Conservation (phyloP, 2,888 invertebrate species). For the Drosophila recens region DNA sequence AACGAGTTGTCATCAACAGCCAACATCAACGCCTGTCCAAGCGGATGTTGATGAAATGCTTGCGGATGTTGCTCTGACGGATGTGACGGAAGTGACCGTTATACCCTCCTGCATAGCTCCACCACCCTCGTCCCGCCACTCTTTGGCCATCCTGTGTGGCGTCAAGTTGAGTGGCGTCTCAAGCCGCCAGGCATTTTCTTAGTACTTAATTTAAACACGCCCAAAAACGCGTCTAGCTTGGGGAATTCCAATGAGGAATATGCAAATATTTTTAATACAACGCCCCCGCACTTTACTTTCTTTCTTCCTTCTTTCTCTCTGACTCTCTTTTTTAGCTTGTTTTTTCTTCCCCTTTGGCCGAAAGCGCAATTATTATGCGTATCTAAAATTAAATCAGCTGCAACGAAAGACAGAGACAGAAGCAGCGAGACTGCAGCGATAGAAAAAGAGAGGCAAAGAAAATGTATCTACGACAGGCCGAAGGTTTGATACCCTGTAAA, state of each 20-base stretch:
- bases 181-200: conserved; percentile 11
- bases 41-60: conserved; percentile 65
- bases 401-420: conserved; percentile 33
- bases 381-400: conserved; percentile 77
- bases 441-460: neutral
- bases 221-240: conserved; percentile 28
- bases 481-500: neutral
- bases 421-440: conserved; percentile 21
- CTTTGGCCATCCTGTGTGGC: neutral
- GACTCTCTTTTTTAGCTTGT: no score
- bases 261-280: conserved; percentile 51
- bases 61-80: conserved; percentile 63
- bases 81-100: conserved; percentile 63
- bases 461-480: neutral
- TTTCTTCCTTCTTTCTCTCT: neutral
- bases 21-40: conserved; percentile 35
- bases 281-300: neutral
- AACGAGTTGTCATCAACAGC: conserved; percentile 62
- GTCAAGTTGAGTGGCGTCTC: conserved; percentile 28
- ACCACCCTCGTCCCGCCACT: neutral
- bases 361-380: conserved; percentile 71
- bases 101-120: conserved; percentile 3
- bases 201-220: conserved; percentile 36
- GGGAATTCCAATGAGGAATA: conserved; percentile 41
- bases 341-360: conserved; percentile 3